Evolutionary conservation across 2,797 vertebrate genomes (phyloP), one percentile per base, ranked within the genome.

Genomic region (Leptoclinus maculatus): DNA sequence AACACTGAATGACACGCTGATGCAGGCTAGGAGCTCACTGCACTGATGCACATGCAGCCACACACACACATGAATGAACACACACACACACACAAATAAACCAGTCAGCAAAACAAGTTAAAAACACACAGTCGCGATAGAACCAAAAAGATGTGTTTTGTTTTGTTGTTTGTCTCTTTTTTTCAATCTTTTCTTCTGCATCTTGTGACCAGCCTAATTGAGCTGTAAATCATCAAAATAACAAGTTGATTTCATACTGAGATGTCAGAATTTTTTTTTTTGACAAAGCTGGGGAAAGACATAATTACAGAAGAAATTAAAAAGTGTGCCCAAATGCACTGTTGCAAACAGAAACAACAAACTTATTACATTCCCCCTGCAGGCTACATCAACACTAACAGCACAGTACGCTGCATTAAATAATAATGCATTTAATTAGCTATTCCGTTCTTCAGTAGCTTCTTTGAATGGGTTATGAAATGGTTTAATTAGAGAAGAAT

Each of bases 211-310:
- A 32, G 60, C 64, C 64, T 90, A 88, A 90, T 89, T 88, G 84
- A 90, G 80, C 87, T 87, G 81, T 87, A 88, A 91, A 93, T 89
- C 79, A 88, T 87, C 78, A 85, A 88, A 86, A 90, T 87, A 89
- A 88, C 76, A 83, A 88, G 82, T 82, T 85, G 85, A 88, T 89
- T 85, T 85, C 71, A 83, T 62, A 86, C 66, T 73, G 80, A 87
- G 87, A 90, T 83, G 84, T 86, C 72, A 71, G 79, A 80, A 79
- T 58, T 67, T 70, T 84, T 67, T 70, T 84, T 85, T 38, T 71
- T 76, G 59, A 83, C 72, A 83, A 84, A 82, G 63, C 60, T 2
- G 34, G n/a, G 29, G 54, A 86, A 85, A 74, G 45, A 77, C 76
- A 65, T 91, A 90, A 90, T 90, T 91, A 91, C 84, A 87, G 78